Evolutionary conservation across 2,888 invertebrate genomes (phyloP).

Genomic region (Candidula unifasciata): DNA sequence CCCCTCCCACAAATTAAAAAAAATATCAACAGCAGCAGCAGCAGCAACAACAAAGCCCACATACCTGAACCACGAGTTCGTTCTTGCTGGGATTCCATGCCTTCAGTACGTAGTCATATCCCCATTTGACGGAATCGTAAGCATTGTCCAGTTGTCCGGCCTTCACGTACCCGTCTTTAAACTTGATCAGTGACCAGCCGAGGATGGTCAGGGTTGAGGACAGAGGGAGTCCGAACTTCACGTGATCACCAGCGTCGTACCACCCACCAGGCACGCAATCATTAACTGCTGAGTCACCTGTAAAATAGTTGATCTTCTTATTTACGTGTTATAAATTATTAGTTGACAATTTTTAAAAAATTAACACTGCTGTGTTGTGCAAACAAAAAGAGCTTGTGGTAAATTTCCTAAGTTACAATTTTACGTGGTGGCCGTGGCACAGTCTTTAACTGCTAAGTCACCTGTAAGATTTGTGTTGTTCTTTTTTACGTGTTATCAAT

Average conservation of each 20-base stretch:
- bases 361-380: too few relatives aligned
- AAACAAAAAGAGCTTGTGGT: too few relatives aligned
- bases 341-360: too few relatives aligned
- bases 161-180: conserved; percentile 59
- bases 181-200: conserved; percentile 60
- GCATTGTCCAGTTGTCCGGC: conserved; percentile 62
- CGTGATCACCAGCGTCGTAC: conserved; percentile 60
- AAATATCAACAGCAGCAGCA: not conserved
- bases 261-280: conserved; percentile 50
- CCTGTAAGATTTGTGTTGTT: too few relatives aligned
- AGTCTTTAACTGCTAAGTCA: too few relatives aligned
- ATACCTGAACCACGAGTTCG: conserved; percentile 47
- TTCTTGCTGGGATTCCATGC: conserved; percentile 50
- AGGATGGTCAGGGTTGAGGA: conserved; percentile 57
- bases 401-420: too few relatives aligned
- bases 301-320: not conserved
- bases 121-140: conserved; percentile 79
- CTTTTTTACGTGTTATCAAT: too few relatives aligned
- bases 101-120: conserved; percentile 82
- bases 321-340: not conserved
- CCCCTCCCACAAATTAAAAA: too few relatives aligned
- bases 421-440: too few relatives aligned
- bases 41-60: too few relatives aligned
- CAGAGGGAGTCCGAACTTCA: conserved; percentile 65
- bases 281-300: conserved; percentile 42